phyloP scores from a whole-genome alignment of 1,140 invertebrate species.

The Galleria mellonella region DNA sequence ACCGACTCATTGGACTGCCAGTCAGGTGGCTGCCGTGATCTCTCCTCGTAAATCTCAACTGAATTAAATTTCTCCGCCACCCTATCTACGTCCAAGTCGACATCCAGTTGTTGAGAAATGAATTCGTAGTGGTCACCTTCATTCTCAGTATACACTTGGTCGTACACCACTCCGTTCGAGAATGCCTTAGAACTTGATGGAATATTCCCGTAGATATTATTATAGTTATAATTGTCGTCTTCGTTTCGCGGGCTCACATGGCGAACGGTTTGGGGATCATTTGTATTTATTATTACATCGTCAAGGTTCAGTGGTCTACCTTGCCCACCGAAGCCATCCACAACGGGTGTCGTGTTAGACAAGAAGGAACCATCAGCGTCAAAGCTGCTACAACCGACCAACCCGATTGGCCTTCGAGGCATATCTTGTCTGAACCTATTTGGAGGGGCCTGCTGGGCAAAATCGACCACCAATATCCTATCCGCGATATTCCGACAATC shows the following conservation, averaged over 20 bases:
- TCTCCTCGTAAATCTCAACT: slow-evolving; percentile 58
- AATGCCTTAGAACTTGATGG: slow-evolving; percentile 31
- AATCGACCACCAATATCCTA: slow-evolving; percentile 87
- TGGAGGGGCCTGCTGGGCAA: slow-evolving; percentile 73
- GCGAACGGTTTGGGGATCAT: slow-evolving; percentile 34
- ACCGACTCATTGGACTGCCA: slow-evolving; percentile 56
- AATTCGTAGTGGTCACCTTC: slow-evolving; percentile 65
- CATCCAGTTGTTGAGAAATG: slow-evolving; percentile 43
- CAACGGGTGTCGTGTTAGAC: slow-evolving; percentile 68
- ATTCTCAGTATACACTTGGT: slow-evolving; percentile 63
- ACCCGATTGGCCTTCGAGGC: slow-evolving; percentile 51
- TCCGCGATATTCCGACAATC: slow-evolving; percentile 88
- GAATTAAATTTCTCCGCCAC: slow-evolving; percentile 54
- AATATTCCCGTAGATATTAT: slow-evolving; percentile 47
- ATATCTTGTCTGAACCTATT: slow-evolving; percentile 51
- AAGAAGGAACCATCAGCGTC: slow-evolving; percentile 63
- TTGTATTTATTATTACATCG: slow-evolving; percentile 50
- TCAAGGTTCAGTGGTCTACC: slow-evolving; percentile 63
- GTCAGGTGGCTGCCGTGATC: slow-evolving; percentile 24
- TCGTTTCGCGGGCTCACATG: slow-evolving; percentile 37
- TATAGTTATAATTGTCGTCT: slow-evolving; percentile 58
- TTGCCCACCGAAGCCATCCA: slow-evolving; percentile 67
- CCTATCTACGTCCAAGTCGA: slow-evolving; percentile 40
- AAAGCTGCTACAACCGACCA: slow-evolving; percentile 61
- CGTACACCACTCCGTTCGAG: slow-evolving; percentile 51